Evolutionary conservation across 2,797 vertebrate genomes (phyloP).

Genomic region (Cuculus canorus): DNA sequence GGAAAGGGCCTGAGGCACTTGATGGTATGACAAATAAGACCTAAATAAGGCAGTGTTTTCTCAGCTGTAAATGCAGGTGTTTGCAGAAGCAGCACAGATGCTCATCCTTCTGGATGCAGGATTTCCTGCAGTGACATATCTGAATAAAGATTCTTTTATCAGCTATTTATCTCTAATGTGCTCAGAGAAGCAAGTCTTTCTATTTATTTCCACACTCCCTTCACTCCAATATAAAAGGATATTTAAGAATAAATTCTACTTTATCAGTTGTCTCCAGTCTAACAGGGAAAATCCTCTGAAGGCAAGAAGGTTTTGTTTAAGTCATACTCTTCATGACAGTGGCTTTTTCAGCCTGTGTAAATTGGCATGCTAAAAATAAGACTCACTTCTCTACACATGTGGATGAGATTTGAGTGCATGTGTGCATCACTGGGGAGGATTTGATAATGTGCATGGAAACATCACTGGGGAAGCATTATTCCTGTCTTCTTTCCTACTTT

Average conservation of each 20-base stretch:
- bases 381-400: not conserved
- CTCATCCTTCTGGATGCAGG: not conserved
- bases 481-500: not conserved
- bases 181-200: not conserved
- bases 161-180: not conserved
- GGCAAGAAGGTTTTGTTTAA: not conserved
- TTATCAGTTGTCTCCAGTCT: not conserved
- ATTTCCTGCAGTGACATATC: not conserved
- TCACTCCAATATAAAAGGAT: fast-evolving
- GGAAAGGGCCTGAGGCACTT: not conserved
- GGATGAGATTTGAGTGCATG: not conserved
- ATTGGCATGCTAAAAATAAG: not conserved
- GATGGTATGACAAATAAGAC: not conserved
- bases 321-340: not conserved
- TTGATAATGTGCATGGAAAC: not conserved
- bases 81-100: not conserved
- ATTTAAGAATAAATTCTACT: not conserved
- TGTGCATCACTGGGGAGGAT: not conserved
- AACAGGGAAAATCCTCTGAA: not conserved
- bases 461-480: not conserved
- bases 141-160: not conserved
- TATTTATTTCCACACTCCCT: not conserved
- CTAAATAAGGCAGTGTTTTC: not conserved
- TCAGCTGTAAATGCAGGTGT: conserved; percentile 13
- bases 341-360: not conserved